phyloP scores from a whole-genome alignment of 1,140 invertebrate genomes.

The Drosophila littoralis region DNA sequence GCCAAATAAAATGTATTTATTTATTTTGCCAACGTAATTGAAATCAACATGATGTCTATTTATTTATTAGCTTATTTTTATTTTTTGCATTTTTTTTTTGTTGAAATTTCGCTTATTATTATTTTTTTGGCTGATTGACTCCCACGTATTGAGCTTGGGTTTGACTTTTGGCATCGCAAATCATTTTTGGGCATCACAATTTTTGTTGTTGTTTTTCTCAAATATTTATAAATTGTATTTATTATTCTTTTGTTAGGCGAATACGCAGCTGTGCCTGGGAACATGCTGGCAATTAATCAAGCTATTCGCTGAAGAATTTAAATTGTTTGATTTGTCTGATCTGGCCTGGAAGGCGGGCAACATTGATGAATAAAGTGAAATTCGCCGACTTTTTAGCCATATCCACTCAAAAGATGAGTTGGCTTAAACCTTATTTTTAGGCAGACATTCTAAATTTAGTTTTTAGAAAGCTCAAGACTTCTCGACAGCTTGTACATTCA shows the following conservation, averaged over 20 bases:
- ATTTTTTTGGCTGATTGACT: slow-evolving; percentile 64
- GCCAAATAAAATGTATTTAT: slow-evolving; percentile 43
- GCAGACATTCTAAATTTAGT: slow-evolving; percentile 25
- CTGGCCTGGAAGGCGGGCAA: slow-evolving; percentile 58
- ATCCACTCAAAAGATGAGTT: slow-evolving; percentile 11
- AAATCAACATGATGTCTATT: slow-evolving; percentile 80
- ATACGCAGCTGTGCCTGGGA: slow-evolving; percentile 70
- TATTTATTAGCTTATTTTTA: slow-evolving; percentile 54
- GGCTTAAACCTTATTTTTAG: neutral
- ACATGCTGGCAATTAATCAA: slow-evolving; percentile 77
- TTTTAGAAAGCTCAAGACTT: slow-evolving; percentile 25
- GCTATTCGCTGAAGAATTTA: slow-evolving; percentile 46
- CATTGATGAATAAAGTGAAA: slow-evolving; percentile 32
- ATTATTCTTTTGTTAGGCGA: slow-evolving; percentile 71
- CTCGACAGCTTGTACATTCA: slow-evolving; percentile 18
- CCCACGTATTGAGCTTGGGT: slow-evolving; percentile 55
- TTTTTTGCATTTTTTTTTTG: slow-evolving; percentile 26
- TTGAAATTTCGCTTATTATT: slow-evolving; percentile 47
- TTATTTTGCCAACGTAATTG: slow-evolving; percentile 69
- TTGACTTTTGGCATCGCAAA: slow-evolving; percentile 69
- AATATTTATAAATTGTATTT: slow-evolving; percentile 41
- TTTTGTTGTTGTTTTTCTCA: slow-evolving; percentile 11
- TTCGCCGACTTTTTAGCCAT: neutral
- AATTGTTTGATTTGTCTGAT: slow-evolving; percentile 29
- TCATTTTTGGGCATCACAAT: slow-evolving; percentile 68